Percentiles rank a stretch among this genome's conserved stretches.
Conservation (phyloP, 2,888 invertebrate species). For the Fabriciana adippe region DNA sequence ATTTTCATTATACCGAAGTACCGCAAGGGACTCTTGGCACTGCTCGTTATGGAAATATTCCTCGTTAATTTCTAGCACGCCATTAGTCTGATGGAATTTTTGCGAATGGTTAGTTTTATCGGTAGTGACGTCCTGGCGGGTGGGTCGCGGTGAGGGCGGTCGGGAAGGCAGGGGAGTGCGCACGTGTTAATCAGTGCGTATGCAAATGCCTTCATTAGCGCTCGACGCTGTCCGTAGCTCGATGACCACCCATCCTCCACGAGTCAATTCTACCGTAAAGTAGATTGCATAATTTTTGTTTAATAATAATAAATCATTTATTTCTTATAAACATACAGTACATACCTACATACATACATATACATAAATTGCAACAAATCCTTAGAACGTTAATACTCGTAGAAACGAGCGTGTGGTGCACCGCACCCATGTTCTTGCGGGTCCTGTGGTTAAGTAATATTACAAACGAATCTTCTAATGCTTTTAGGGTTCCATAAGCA, state of each 20-base stretch:
- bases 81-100: conserved; percentile 20
- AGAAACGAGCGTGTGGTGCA: no score
- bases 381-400: no score
- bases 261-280: background rate
- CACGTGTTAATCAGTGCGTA: conserved; percentile 29
- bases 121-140: conserved; percentile 9
- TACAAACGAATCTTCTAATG: no score
- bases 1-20: conserved; percentile 22
- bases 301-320: background rate
- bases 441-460: no score
- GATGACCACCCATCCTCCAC: conserved; percentile 18
- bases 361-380: no score
- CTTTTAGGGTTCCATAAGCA: no score
- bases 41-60: conserved; percentile 29
- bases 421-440: no score
- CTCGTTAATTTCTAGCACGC: conserved; percentile 15
- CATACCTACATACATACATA: no score
- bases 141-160: background rate
- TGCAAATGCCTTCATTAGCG: conserved; percentile 30
- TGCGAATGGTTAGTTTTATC: conserved; percentile 18
- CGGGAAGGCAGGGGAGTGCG: background rate
- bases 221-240: conserved; percentile 3
- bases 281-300: background rate
- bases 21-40: conserved; percentile 5
- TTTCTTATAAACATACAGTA: background rate